Base-by-base conservation (phyloP, 2,113 vertebrate genomes). In the Thalassarche chlororhynchos region DNA sequence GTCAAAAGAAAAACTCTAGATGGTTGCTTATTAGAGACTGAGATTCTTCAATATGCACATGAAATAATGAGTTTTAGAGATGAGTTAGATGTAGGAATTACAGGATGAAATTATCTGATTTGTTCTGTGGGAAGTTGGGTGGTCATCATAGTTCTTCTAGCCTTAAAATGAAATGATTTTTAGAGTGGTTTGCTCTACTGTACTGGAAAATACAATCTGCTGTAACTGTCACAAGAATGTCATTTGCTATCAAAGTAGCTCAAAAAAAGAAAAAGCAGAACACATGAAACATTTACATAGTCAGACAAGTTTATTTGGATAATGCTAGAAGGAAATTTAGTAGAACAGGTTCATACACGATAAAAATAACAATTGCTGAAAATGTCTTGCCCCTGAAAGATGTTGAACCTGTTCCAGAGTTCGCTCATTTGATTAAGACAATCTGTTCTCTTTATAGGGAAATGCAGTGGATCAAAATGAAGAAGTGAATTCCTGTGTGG, bases 181-280 rank as follows among this genome's bases (percentile, higher is more conserved):
- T 87, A 9, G 57, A 79, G 57, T 46, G 8, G 10, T 29, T 91
- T 80, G 28, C 42, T 90, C 51, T 90, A 62, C 52, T 62, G 46
- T 96, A 84, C 51, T 44, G 81, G 86, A 92, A 93, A 87, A 89
- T 84, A 89, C 64, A 90, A 36, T 95, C 94, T 97, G 90, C 44
- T 87, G 16, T 70, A 93, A 31, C 82, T 96, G 76, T 93, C 72
- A 93, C 61, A 89, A 84, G 84, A 84, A 87, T 4, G 5, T 87
- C 20, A 89, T 66, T 78, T 90, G 58, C 64, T 42, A 62, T 54
- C 68, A 62, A 62, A 93, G 76, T 42, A 78, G 51, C 78, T 77
- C 14, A 44, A 78, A 88, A 93, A 84, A 86, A 58, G 24, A 71
- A 89, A 91, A 82, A 81, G 55, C 19, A 90, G 68, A 92, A 60